phyloP scores from a whole-genome alignment of 2,888 invertebrate species.

The Drosophila cyrtoloma region DNA sequence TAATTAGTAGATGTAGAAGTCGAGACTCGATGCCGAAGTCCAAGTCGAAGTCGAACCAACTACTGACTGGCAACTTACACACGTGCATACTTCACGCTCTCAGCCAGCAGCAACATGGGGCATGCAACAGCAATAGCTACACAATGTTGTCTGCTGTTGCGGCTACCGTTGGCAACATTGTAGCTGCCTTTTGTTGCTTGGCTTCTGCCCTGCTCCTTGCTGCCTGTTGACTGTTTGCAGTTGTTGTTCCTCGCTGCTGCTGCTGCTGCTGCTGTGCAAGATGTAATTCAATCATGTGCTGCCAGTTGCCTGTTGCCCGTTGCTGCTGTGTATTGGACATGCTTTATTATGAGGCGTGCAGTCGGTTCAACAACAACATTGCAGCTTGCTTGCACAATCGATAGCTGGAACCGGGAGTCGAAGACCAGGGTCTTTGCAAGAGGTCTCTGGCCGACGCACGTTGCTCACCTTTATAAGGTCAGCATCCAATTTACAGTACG shows the following conservation, averaged over 20 bases:
- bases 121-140: conserved; percentile 42
- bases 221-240: conserved; percentile 23
- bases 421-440: conserved; percentile 30
- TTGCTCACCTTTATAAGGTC: conserved; percentile 83
- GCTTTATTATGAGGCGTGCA: conserved; percentile 67
- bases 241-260: conserved; percentile 16
- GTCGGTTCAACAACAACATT: conserved; percentile 42
- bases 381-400: conserved; percentile 72
- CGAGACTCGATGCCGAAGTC: conserved; percentile 23
- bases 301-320: conserved; percentile 26
- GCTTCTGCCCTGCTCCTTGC: conserved; percentile 58
- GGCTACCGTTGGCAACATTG: conserved; percentile 65
- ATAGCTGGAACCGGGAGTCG: conserved; percentile 27
- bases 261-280: conserved; percentile 67
- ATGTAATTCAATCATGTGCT: conserved; percentile 75
- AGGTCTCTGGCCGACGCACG: conserved; percentile 72
- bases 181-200: conserved; percentile 58
- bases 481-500: conserved; percentile 65
- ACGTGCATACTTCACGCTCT: conserved; percentile 45
- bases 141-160: conserved; percentile 60
- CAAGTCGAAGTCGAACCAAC: conserved; percentile 9
- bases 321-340: conserved; percentile 57
- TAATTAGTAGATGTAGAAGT: conserved; percentile 64
- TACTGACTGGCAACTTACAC: conserved; percentile 24
- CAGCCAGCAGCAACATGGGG: conserved; percentile 35